Evolutionary conservation across 2,888 invertebrate species (phyloP), one percentile per base, ranked within the genome.

Genomic region (Andrena flavipes): DNA sequence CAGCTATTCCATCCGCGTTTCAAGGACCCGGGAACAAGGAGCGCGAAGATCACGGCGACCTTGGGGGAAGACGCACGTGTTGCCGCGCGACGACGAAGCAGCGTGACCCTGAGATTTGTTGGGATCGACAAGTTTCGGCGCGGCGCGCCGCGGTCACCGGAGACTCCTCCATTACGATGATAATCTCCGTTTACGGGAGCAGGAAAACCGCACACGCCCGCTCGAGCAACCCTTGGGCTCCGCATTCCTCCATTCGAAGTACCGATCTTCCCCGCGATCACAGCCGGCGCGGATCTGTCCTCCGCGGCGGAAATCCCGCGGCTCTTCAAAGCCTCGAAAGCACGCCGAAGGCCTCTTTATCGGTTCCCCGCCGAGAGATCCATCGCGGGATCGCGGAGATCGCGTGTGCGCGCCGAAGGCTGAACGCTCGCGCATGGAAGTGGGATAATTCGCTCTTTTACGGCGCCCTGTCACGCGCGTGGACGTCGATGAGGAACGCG

Each of bases 11-110:
- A 68, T 65, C 62, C 67, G 20, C 70, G 64, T 69, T 69, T 69
- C 78, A 79, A 84, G 84, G 84, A 84, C 70, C 67, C 48, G 8
- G 48, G 71, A 26, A 42, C 74, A 35, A 62, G 65, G 73, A 84
- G 68, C 64, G 68, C 71, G 76, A 81, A 79, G 85, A 84, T 82
- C 84, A 35, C 3, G 10, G 20, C 29, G 72, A 10, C 85, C 85
- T 85, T 85, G 71, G 10, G 2, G 67, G 51, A 20, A 79, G 76
- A 79, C 85, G 75, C 85, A 84, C 85, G 85, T 85, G 85, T 76
- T 82, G 51, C 29, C 65, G 48, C 33, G 65, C 84, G 75, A 63
- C 62, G 73, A 5, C 51, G 51, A 23, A 42, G 42, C 33, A 42
- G 5, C 30, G 13, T 26, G 75, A 65, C 85, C 85, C 80, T 84